These are phyloP conservation scores for Tretioscincus oriximinensis DNA, from an alignment of 2,113 vertebrate genomes.

Conservation along the genomic window DNA sequence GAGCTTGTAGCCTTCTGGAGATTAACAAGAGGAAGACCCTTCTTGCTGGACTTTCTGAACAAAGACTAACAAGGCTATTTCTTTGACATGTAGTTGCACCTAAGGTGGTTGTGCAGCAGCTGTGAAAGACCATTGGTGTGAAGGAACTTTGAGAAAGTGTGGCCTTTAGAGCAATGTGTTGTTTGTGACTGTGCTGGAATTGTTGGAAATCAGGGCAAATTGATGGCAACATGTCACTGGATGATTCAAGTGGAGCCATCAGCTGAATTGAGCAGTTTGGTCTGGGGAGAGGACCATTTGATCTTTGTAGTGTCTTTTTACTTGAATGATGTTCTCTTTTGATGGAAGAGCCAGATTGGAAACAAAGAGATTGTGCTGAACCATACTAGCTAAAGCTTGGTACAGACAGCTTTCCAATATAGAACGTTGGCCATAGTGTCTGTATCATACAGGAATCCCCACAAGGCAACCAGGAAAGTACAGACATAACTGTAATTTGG, in stretches of 20 bases:
- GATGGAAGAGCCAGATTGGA: background rate
- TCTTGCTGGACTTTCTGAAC: too few species aligned
- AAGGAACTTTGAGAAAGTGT: background rate
- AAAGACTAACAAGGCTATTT: too few species aligned
- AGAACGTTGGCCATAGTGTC: background rate
- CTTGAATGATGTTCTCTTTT: background rate
- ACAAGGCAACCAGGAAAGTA: constrained; percentile 29
- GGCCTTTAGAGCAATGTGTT: background rate
- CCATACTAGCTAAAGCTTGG: background rate
- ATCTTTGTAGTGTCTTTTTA: background rate
- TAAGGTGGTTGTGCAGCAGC: background rate
- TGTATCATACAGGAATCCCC: constrained; percentile 20
- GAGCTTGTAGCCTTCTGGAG: too few species aligned
- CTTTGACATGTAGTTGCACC: background rate
- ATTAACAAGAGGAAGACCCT: too few species aligned
- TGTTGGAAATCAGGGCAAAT: background rate
- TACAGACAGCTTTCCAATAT: constrained; percentile 48
- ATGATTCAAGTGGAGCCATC: too few species aligned
- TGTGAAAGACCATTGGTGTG: background rate
- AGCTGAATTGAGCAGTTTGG: too few species aligned
- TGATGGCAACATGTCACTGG: background rate
- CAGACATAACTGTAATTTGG: background rate
- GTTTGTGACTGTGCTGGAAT: background rate
- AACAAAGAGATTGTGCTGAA: constrained; percentile 20
- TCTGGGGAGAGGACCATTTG: too few species aligned